These are phyloP conservation scores for Emydura subglobosa DNA, from an alignment of 2,113 vertebrate species.

Conservation along the genomic window DNA sequence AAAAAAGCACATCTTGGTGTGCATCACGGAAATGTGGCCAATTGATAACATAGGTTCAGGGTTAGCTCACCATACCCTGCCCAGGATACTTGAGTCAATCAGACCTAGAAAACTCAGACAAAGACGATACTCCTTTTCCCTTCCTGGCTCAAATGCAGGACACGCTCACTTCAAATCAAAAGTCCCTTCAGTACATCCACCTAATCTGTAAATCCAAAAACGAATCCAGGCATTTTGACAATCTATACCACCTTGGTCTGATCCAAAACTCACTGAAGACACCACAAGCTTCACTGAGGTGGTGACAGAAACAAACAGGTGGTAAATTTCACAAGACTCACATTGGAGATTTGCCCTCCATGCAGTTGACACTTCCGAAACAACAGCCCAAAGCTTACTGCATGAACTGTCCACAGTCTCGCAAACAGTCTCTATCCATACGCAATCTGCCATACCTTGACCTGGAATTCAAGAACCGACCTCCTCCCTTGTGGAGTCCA, in stretches of 20 bases:
- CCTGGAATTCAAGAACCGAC: not conserved
- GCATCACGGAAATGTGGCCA: not conserved
- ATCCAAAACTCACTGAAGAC: not conserved
- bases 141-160: not conserved
- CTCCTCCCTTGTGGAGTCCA: not conserved
- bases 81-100: not conserved
- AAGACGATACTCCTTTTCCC: not conserved
- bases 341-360: not conserved
- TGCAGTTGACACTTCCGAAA: not conserved
- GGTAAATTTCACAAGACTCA: conserved; percentile 11
- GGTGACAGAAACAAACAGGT: not conserved
- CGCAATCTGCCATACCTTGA: not conserved
- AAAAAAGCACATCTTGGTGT: not conserved
- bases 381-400: not conserved
- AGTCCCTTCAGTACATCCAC: not conserved
- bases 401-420: not conserved
- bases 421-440: not conserved
- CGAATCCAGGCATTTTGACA: not conserved
- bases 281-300: not conserved
- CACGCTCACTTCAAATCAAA: not conserved
- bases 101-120: not conserved
- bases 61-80: not conserved
- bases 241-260: not conserved
- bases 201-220: not conserved
- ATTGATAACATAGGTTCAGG: not conserved